Base-by-base conservation (phyloP, 2,888 invertebrate species). In the Meandrusa payeni region DNA sequence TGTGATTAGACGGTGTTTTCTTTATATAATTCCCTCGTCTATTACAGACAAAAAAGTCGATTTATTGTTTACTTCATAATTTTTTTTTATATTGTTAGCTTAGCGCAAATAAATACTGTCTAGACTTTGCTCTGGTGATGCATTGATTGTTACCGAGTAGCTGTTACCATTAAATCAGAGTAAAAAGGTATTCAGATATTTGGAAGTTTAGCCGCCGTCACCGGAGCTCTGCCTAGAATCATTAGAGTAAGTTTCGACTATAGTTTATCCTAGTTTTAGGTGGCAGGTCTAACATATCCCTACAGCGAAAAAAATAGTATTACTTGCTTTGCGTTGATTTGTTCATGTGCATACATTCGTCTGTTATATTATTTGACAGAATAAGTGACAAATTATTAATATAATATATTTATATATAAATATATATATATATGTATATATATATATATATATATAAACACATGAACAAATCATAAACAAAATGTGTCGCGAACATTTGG, bases 1-100 rank as follows among this genome's bases (percentile, higher is more conserved):
- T 75, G 72, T 55, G 67, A 78, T 71, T 64, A 75, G 68, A 68
- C 54, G 83, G 85, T 85, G 86, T 86, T 86, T 86, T 83, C 64
- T 76, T 86, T 81, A 60, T 55, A 64, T 66, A 57, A 66, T 72
- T 70, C 80, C 81, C 77, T 72, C 61, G 64, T 71, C 69, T 64
- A 62, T 63, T 55, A 51, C 54, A 61, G 59, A 55, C 53, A 11
- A 12, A 41, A 41, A 41, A 32, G 44, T 64, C 57, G 52, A 63
- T 69, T 54, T 48, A 47, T 48, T 50, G 31, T 57, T 57, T 55
- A 55, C 52, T 58, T 53, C 31, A 29, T 31, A 19, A 7, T 42
- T 13, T n/a, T 64, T 64, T 76, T 72, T 67, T 74, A 77, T 70
- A 64, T 51, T 59, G 53, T 73, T 66, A 74, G 73, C 67, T 68